Conservation (phyloP, 2,113 vertebrate species). For the Tyrannus savana region DNA sequence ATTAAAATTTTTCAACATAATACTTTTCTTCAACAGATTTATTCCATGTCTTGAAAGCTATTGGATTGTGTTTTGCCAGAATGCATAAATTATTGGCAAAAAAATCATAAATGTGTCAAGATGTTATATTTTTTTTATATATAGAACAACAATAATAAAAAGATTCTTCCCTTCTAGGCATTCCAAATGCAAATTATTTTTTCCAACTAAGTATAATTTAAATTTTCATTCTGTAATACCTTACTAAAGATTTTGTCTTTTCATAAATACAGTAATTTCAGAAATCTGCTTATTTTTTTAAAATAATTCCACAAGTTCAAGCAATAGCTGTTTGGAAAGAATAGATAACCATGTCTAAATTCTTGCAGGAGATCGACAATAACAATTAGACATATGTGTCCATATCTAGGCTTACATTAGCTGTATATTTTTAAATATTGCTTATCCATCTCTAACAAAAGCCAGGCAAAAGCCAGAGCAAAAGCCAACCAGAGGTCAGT, state of each 20-base stretch:
- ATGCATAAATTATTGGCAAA: background rate
- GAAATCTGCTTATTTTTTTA: background rate
- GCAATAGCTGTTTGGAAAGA: background rate
- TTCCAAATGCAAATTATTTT: background rate
- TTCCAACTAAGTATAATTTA: background rate
- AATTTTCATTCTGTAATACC: background rate
- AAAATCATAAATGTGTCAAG: background rate
- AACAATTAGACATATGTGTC: background rate
- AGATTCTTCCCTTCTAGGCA: background rate
- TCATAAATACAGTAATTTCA: background rate
- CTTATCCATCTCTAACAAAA: background rate
- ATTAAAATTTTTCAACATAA: background rate
- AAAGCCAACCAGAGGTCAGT: background rate
- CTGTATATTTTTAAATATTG: background rate
- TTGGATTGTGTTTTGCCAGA: background rate
- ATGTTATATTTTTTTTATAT: background rate
- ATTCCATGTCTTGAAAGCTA: background rate
- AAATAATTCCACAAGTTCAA: background rate
- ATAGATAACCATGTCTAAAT: background rate
- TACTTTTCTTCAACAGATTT: background rate
- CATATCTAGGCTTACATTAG: background rate
- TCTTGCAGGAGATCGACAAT: background rate
- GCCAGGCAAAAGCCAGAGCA: background rate
- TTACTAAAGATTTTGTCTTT: background rate
- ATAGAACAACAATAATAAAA: background rate